A percentile compares a stretch with the other conserved stretches of the same genome.
Conservation (phyloP, 2,797 vertebrate genomes). For the Erpetoichthys calabaricus region DNA sequence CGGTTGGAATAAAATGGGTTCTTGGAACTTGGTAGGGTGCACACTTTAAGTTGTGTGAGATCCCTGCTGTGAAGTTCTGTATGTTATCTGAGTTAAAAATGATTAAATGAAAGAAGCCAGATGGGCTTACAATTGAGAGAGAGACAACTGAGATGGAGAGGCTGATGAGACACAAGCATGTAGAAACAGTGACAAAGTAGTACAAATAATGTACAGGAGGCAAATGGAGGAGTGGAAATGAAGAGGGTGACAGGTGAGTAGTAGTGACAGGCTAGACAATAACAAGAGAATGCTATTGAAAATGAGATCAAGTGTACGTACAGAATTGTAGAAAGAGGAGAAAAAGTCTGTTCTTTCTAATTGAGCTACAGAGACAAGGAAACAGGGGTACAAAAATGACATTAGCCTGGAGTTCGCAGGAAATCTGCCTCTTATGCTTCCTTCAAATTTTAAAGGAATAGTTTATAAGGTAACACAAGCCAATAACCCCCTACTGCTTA, state of each 20-base stretch:
- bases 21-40: too few species aligned
- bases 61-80: too few species aligned
- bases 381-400: background rate
- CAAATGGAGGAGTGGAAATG: background rate
- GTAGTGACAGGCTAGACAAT: background rate
- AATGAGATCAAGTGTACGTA: background rate
- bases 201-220: background rate
- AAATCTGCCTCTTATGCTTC: too few species aligned
- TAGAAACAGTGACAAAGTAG: background rate
- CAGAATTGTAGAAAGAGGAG: background rate
- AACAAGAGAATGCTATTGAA: background rate
- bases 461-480: too few species aligned
- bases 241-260: background rate
- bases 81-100: background rate
- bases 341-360: background rate
- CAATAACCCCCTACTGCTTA: too few species aligned
- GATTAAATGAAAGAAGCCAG: background rate
- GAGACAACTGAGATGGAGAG: background rate
- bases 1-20: background rate
- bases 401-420: too few species aligned
- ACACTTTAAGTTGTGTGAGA: too few species aligned
- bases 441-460: too few species aligned
- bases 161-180: too few species aligned
- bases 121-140: background rate
- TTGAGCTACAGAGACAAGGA: background rate